phyloP scores from a whole-genome alignment of 2,888 invertebrate genomes.

The Trichopria drosophilae region DNA sequence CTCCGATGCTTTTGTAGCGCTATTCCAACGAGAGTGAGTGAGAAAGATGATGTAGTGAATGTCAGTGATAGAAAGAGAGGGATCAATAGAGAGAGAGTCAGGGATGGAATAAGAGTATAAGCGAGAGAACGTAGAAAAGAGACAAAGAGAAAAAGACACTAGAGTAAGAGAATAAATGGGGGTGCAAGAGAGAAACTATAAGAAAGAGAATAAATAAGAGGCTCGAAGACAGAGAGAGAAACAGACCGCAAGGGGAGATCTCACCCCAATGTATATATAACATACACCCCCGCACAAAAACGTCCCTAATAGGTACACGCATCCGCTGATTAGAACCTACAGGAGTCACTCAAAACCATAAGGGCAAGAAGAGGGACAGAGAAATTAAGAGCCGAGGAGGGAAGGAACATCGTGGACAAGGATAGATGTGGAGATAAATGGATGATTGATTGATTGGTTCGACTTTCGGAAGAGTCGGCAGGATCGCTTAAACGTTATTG shows the following conservation, averaged over 20 bases:
- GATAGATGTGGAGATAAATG: not conserved
- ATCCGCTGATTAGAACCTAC: constrained; percentile 56
- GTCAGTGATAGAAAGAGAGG: not conserved
- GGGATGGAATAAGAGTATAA: constrained; percentile 10
- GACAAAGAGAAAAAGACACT: no score
- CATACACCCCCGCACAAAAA: constrained; percentile 56
- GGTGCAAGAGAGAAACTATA: no score
- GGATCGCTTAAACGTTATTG: no score
- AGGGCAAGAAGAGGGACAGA: constrained; percentile 13
- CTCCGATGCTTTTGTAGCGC: constrained; percentile 9
- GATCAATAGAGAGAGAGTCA: constrained; percentile 9
- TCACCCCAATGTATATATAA: constrained; percentile 40
- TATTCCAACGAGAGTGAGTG: not conserved
- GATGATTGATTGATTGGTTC: not conserved
- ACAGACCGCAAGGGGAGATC: constrained; percentile 37
- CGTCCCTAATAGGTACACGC: constrained; percentile 56
- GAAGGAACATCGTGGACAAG: not conserved
- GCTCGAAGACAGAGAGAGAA: constrained; percentile 2
- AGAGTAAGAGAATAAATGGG: no score
- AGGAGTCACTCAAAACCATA: constrained; percentile 22
- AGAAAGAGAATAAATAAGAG: no score
- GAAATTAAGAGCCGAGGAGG: constrained; percentile 5
- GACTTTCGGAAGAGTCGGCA: no score
- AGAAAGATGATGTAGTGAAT: not conserved
- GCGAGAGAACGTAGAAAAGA: no score